A percentile compares a stretch with the other conserved stretches of the same genome.
phyloP scores from a whole-genome alignment of 2,888 invertebrate genomes.

The Anorthoa munda region DNA sequence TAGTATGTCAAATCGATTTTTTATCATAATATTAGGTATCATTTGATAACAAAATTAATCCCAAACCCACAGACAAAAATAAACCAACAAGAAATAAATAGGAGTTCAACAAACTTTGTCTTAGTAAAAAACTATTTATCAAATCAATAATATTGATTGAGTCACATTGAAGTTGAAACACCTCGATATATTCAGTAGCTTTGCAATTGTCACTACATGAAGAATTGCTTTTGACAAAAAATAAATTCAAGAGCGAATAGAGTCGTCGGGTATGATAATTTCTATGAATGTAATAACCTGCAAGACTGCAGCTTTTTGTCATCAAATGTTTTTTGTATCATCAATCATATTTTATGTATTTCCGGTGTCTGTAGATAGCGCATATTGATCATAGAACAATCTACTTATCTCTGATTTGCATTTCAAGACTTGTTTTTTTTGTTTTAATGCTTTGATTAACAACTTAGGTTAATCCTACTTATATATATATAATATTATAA shows the following conservation, averaged over 20 bases:
- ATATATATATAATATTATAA: too few relatives aligned
- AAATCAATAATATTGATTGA: slow-evolving; percentile 19
- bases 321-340: slow-evolving; percentile 29
- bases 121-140: slow-evolving; percentile 22
- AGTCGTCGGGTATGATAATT: slow-evolving; percentile 22
- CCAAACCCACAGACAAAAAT: not conserved
- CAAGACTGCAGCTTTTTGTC: slow-evolving; percentile 33
- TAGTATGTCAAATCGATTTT: not conserved
- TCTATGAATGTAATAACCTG: slow-evolving; percentile 26
- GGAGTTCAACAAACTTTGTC: slow-evolving; percentile 41
- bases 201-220: slow-evolving; percentile 3
- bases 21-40: not conserved
- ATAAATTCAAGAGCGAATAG: slow-evolving; percentile 5
- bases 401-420: too few relatives aligned
- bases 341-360: slow-evolving; percentile 28
- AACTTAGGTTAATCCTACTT: too few relatives aligned
- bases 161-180: slow-evolving; percentile 8
- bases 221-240: slow-evolving; percentile 32
- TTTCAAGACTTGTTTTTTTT: too few relatives aligned
- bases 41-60: not conserved
- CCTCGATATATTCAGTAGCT: not conserved
- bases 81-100: not conserved
- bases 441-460: too few relatives aligned
- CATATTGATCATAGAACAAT: not conserved
- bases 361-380: slow-evolving; percentile 25